Base-by-base conservation (phyloP, 1,140 invertebrate genomes). In the Apis laboriosa region DNA sequence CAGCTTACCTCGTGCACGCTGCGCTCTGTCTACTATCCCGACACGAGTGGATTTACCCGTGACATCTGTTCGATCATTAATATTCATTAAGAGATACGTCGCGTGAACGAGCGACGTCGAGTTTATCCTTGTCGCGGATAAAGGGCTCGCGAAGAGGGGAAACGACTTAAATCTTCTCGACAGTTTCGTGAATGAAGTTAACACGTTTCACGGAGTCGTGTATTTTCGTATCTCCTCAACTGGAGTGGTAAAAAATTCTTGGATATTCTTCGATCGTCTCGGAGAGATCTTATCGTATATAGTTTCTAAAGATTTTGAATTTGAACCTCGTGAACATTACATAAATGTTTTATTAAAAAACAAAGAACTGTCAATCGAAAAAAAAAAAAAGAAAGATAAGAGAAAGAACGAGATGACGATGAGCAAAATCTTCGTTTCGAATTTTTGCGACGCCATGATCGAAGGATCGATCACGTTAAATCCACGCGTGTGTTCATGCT, bases 1-100 rank as follows among this genome's bases (percentile, higher is more conserved):
- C 70, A 88, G 88, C 90, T 91, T 92, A 86, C 78, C 82, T 87
- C 80, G 82, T 90, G 89, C 90, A 92, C 90, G 86, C 78, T 83
- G 79, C 66, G 79, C 86, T 89, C 64, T 75, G 15, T 85, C 70
- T 80, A 21, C 78, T 75, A 84, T 53, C 68, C 34, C 12, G 61
- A 82, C 81, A 75, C 85, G 86, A 67, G 85, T 89, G 86, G 83
- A 87, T 85, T 79, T 83, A n/a, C 19, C 53, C 51, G 74, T 53
- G 49, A 73, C 67, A n/a, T 56, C n/a, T 63, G 19, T 12, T 34
- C 13, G 15, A 61, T 12, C 9, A 19, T 70, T 64, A 21, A n/a
- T 53, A 55, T 56, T 55, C 55, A 63, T 34, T 21, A 24, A 58
- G 8, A 21, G 8, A 28, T 49, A 49, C 28, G 15, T 68, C 24